phyloP scores from a whole-genome alignment of 2,797 vertebrate species.

The Falco novaeseelandiae region DNA sequence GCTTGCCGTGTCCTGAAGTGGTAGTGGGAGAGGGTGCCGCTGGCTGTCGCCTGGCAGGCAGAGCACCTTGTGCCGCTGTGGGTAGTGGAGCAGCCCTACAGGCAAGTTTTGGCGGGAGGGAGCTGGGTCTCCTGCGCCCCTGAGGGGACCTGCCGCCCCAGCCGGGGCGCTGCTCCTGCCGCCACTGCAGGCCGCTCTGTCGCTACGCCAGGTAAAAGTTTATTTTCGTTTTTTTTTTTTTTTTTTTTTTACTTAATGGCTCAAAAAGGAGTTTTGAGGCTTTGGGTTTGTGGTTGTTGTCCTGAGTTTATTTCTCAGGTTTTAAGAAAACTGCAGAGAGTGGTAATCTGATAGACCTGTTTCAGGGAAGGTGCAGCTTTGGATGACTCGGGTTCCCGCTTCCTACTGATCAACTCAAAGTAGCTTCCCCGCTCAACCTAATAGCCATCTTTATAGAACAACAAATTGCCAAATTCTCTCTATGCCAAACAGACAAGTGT shows the following conservation, averaged over 20 bases:
- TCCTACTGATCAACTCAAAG: not conserved
- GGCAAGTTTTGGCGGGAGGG: rapidly evolving
- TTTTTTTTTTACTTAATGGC: not conserved
- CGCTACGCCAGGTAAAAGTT: not conserved
- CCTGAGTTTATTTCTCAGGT: not conserved
- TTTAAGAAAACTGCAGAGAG: not conserved
- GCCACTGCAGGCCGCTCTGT: rapidly evolving
- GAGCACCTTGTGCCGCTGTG: rapidly evolving
- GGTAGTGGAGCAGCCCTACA: not conserved
- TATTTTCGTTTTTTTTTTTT: not conserved
- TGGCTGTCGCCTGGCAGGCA: too few species aligned
- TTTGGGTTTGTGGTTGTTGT: not conserved
- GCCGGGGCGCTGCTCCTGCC: rapidly evolving
- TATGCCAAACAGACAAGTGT: not conserved
- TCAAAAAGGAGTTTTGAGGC: not conserved
- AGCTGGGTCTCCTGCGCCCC: rapidly evolving
- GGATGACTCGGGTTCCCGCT: not conserved
- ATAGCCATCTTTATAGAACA: not conserved
- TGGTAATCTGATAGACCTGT: not conserved
- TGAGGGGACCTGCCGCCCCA: rapidly evolving
- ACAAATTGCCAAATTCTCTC: not conserved
- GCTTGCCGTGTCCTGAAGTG: not conserved
- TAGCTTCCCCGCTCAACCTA: not conserved
- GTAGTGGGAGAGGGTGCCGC: rapidly evolving
- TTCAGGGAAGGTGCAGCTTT: not conserved